These are phyloP conservation scores for Trematomus bernacchii DNA, from an alignment of 2,797 vertebrate genomes.

Conservation along the genomic window DNA sequence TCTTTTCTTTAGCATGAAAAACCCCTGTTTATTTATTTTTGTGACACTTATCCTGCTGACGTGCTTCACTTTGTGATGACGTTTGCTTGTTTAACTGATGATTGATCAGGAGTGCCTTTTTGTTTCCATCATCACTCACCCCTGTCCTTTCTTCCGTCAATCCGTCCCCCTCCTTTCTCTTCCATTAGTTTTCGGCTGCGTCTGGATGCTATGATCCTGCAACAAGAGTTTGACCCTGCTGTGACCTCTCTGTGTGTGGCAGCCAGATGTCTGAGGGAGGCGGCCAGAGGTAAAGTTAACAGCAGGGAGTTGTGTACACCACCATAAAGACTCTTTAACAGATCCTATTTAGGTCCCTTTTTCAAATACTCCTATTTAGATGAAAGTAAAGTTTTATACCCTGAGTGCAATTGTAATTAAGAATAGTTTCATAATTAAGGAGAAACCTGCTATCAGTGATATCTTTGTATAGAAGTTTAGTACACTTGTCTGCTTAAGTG, in stretches of 20 bases:
- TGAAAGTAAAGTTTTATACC: slow-evolving; percentile 17
- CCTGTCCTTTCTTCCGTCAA: slow-evolving; percentile 24
- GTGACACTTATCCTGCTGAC: slow-evolving; percentile 7
- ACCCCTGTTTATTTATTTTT: not conserved
- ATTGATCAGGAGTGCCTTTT: slow-evolving; percentile 58
- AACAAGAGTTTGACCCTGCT: slow-evolving; percentile 89
- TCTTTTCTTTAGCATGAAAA: slow-evolving; percentile 2
- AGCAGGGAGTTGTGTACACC: slow-evolving; percentile 66
- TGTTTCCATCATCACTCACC: slow-evolving; percentile 52
- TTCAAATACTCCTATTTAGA: slow-evolving; percentile 40
- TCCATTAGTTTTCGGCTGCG: slow-evolving; percentile 85
- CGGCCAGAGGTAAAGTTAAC: slow-evolving; percentile 86
- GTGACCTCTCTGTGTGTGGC: slow-evolving; percentile 89
- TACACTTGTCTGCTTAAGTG: slow-evolving; percentile 1
- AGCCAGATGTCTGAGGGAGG: slow-evolving; percentile 88
- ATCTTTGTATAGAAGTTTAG: slow-evolving; percentile 1
- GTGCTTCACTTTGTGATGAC: slow-evolving; percentile 31
- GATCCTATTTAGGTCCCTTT: slow-evolving; percentile 9
- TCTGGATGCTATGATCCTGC: slow-evolving; percentile 88
- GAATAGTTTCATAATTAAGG: not conserved
- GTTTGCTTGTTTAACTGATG: slow-evolving; percentile 60
- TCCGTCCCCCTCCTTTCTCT: slow-evolving; percentile 41
- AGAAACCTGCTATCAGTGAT: not conserved
- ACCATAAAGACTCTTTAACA: slow-evolving; percentile 44
- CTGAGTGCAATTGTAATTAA: slow-evolving; percentile 36